These are phyloP conservation scores for Eleginops maclovinus DNA, from an alignment of 2,113 vertebrate genomes.

Conservation along the genomic window DNA sequence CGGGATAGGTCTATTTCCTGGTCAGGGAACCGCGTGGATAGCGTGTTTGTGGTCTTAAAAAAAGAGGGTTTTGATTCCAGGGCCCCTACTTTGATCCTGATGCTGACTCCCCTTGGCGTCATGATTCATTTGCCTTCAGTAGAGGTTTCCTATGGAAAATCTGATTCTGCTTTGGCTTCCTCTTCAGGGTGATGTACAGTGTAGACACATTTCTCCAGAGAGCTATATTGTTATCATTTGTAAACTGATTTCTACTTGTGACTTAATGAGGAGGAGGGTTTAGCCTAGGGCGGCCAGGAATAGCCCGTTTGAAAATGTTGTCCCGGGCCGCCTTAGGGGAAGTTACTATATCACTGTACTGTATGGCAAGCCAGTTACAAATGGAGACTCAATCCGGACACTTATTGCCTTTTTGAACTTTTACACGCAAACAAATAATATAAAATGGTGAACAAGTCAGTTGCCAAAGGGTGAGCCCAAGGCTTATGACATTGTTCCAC, in stretches of 20 bases:
- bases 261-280: conserved; percentile 76
- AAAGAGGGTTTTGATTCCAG: conserved; percentile 76
- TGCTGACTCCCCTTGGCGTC: conserved; percentile 78
- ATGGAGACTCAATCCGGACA: conserved; percentile 83
- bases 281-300: conserved; percentile 75
- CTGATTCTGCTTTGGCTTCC: conserved; percentile 87
- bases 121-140: conserved; percentile 86
- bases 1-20: conserved; percentile 56
- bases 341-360: conserved; percentile 86
- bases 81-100: conserved; percentile 81
- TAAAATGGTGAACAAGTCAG: conserved; percentile 54
- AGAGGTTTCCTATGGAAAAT: conserved; percentile 90
- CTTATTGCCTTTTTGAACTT: conserved; percentile 82
- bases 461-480: conserved; percentile 44
- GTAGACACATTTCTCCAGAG: conserved; percentile 86
- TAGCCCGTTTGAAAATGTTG: conserved; percentile 58
- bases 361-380: conserved; percentile 86
- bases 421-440: conserved; percentile 69
- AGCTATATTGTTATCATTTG: conserved; percentile 84
- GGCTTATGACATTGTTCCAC: conserved; percentile 58
- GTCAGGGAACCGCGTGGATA: conserved; percentile 40
- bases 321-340: conserved; percentile 76
- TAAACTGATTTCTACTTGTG: conserved; percentile 85
- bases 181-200: conserved; percentile 89
- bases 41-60: conserved; percentile 76